A percentile compares a stretch with the other conserved stretches of the same genome.
These are phyloP conservation scores for Acanthurus lineatus DNA, from an alignment of 2,797 vertebrate genomes.

Conservation along the genomic window DNA sequence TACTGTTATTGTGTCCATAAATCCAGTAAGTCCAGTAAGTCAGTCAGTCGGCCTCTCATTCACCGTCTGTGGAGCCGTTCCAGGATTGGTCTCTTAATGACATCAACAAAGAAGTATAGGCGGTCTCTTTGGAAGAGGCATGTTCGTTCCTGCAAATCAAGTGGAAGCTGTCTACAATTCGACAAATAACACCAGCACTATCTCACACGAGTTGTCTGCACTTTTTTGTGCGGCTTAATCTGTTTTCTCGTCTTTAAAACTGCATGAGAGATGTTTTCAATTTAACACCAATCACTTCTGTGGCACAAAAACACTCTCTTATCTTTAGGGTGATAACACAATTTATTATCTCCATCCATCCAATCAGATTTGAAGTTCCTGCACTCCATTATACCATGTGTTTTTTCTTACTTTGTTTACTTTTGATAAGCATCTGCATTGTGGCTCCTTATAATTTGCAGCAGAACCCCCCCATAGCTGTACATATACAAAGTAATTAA, in stretches of 20 bases:
- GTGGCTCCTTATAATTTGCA: slow-evolving; percentile 26
- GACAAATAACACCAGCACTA: slow-evolving; percentile 6
- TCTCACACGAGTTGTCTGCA: slow-evolving; percentile 12
- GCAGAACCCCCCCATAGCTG: slow-evolving; percentile 23
- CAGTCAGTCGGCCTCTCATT: slow-evolving; percentile 54
- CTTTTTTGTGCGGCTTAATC: neutral
- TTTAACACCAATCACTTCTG: slow-evolving; percentile 30
- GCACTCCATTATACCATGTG: slow-evolving; percentile 8
- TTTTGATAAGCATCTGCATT: slow-evolving; percentile 50
- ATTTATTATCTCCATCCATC: slow-evolving; percentile 37
- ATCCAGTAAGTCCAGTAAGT: slow-evolving; percentile 26
- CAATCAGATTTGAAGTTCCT: slow-evolving; percentile 21
- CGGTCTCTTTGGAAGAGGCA: slow-evolving; percentile 33
- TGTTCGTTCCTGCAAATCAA: slow-evolving; percentile 43
- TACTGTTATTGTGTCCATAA: slow-evolving; percentile 57
- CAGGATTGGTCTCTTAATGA: slow-evolving; percentile 51
- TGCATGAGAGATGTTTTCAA: slow-evolving; percentile 24
- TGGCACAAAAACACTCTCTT: slow-evolving; percentile 15
- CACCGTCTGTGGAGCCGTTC: slow-evolving; percentile 46
- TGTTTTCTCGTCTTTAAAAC: slow-evolving; percentile 27
- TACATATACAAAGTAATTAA: slow-evolving; percentile 43
- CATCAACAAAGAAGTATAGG: slow-evolving; percentile 49
- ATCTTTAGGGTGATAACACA: slow-evolving; percentile 36
- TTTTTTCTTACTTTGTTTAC: slow-evolving; percentile 29
- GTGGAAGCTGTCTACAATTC: slow-evolving; percentile 15